Conservation (phyloP, 2,888 invertebrate species). For the Tenthredo mesomela region DNA sequence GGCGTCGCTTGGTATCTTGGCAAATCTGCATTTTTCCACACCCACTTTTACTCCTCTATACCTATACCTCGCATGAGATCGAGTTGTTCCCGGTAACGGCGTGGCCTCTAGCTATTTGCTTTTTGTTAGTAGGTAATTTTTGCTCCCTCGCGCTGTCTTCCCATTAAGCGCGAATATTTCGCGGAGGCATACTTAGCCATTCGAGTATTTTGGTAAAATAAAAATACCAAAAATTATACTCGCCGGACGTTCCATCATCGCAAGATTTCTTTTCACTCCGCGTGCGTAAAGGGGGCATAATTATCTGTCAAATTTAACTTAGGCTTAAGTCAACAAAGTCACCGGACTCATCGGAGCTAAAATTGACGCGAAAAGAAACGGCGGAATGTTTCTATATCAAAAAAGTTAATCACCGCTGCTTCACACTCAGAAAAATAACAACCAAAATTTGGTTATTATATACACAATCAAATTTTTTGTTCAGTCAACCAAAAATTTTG, state of each 20-base stretch:
- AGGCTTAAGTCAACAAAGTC: background rate
- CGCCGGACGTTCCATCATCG: background rate
- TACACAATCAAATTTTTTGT: no score
- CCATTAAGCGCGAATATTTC: background rate
- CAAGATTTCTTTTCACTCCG: background rate
- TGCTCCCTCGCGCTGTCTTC: background rate
- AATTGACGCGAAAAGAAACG: background rate
- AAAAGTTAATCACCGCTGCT: background rate
- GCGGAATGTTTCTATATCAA: background rate
- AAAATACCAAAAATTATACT: background rate
- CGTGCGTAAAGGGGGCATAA: background rate
- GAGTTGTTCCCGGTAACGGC: conserved; percentile 51
- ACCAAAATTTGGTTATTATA: no score
- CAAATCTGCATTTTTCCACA: conserved; percentile 60
- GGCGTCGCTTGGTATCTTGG: conserved; percentile 58
- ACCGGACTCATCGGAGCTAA: background rate
- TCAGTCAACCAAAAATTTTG: no score
- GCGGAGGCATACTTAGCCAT: conserved; percentile 21
- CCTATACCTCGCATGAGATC: conserved; percentile 35
- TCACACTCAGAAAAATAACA: no score
- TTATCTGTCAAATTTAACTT: background rate
- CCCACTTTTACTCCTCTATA: conserved; percentile 43
- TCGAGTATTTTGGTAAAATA: conserved; percentile 11
- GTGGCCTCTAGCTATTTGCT: conserved; percentile 47
- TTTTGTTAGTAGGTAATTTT: conserved; percentile 43